Evolutionary conservation across 2,797 vertebrate genomes (phyloP).

Genomic region (Urocyon cinereoargenteus): DNA sequence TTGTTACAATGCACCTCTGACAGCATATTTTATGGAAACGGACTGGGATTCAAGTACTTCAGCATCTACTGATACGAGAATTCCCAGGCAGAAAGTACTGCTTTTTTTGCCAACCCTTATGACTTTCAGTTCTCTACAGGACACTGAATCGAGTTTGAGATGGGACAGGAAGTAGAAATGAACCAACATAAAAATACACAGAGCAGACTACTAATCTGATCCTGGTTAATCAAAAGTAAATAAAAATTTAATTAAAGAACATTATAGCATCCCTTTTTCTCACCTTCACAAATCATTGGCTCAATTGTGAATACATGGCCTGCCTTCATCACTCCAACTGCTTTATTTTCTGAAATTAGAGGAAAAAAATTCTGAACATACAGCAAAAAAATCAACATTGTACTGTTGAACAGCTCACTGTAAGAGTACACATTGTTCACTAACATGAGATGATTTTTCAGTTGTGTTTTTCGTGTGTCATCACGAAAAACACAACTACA

Average conservation of each 20-base stretch:
- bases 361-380: constrained; percentile 48
- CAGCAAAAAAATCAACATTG: neutral
- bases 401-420: neutral
- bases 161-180: neutral
- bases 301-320: constrained; percentile 99
- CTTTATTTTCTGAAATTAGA: constrained; percentile 97
- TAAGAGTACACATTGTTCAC: neutral
- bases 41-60: neutral
- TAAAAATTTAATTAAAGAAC: neutral
- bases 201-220: neutral
- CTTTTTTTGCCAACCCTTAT: neutral
- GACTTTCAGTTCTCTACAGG: neutral
- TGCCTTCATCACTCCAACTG: constrained; percentile 99
- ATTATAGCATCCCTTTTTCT: constrained; percentile 74
- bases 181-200: neutral
- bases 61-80: neutral
- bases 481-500: neutral
- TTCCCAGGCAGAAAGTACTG: neutral
- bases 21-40: neutral
- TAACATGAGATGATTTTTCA: neutral
- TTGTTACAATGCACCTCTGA: neutral
- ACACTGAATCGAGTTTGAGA: neutral
- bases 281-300: constrained; percentile 99
- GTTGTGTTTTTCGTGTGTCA: no score
- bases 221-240: neutral